Percentiles rank a stretch among this genome's conserved stretches.
phyloP scores from a whole-genome alignment of 2,113 vertebrate genomes.

The Silurus meridionalis region DNA sequence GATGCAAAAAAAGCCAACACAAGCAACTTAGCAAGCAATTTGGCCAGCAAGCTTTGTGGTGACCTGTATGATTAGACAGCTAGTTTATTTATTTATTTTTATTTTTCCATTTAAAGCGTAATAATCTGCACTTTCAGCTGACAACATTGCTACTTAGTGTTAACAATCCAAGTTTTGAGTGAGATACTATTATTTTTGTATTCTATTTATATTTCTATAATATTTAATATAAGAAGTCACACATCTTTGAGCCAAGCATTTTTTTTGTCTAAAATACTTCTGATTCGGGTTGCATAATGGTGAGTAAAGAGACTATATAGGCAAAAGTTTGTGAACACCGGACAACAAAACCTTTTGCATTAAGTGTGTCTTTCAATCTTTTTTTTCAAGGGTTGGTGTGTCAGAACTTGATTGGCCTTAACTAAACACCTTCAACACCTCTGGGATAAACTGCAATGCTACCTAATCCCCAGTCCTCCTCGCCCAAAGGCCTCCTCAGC shows the following conservation, averaged over 20 bases:
- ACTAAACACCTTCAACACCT: not conserved
- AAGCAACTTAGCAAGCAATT: not conserved
- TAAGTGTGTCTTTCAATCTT: too few relatives aligned
- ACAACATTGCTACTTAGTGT: not conserved
- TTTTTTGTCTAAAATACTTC: not conserved
- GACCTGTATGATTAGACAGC: not conserved
- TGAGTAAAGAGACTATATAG: not conserved
- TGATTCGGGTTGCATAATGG: not conserved
- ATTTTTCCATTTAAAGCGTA: too few relatives aligned
- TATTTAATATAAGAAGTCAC: not conserved
- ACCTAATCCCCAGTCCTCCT: not conserved
- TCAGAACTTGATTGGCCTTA: not conserved
- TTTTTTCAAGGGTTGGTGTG: not conserved
- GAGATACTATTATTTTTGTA: too few relatives aligned
- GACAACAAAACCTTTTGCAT: too few relatives aligned
- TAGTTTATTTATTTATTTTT: not conserved
- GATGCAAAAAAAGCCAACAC: not conserved
- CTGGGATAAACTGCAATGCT: not conserved
- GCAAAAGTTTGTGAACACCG: not conserved
- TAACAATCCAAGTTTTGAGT: not conserved
- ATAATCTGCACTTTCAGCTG: too few relatives aligned
- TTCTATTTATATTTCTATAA: too few relatives aligned
- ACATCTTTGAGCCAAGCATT: not conserved
- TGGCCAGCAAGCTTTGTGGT: not conserved
- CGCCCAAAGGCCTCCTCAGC: not conserved